Conservation (phyloP, 2,888 invertebrate genomes). For the Steromphala cineraria region DNA sequence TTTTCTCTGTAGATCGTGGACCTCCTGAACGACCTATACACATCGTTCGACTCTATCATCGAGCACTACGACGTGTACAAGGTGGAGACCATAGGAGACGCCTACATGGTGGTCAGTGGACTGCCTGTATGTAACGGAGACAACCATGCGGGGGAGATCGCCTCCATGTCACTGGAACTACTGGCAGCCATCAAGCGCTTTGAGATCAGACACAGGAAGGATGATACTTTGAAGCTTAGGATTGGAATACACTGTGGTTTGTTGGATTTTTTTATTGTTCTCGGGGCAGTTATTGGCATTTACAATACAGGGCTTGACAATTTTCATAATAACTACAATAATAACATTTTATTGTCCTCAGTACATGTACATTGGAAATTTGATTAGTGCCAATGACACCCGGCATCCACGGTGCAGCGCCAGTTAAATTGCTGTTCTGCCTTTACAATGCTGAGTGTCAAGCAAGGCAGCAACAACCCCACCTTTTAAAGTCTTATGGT, state of each 20-base stretch:
- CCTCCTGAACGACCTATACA: slow-evolving; percentile 97
- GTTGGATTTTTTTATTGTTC: background rate
- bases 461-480: too few species aligned
- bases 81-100: slow-evolving; percentile 79
- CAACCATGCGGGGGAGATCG: slow-evolving; percentile 73
- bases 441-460: too few species aligned
- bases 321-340: too few species aligned
- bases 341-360: too few species aligned
- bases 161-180: slow-evolving; percentile 73
- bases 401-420: too few species aligned
- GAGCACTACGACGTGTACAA: slow-evolving; percentile 98
- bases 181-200: slow-evolving; percentile 69
- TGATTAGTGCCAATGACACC: too few species aligned
- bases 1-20: slow-evolving; percentile 90
- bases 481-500: too few species aligned
- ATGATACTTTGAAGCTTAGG: slow-evolving; percentile 68
- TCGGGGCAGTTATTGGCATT: too few species aligned
- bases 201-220: slow-evolving; percentile 63
- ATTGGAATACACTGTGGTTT: slow-evolving; percentile 74
- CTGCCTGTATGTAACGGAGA: slow-evolving; percentile 72
- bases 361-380: too few species aligned
- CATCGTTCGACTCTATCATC: slow-evolving; percentile 96
- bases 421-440: too few species aligned
- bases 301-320: too few species aligned
- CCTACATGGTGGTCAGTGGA: slow-evolving; percentile 74